Evolutionary conservation across 2,113 vertebrate genomes (phyloP), one percentile per base, ranked within the genome.

Genomic region (Paradisaea rubra): DNA sequence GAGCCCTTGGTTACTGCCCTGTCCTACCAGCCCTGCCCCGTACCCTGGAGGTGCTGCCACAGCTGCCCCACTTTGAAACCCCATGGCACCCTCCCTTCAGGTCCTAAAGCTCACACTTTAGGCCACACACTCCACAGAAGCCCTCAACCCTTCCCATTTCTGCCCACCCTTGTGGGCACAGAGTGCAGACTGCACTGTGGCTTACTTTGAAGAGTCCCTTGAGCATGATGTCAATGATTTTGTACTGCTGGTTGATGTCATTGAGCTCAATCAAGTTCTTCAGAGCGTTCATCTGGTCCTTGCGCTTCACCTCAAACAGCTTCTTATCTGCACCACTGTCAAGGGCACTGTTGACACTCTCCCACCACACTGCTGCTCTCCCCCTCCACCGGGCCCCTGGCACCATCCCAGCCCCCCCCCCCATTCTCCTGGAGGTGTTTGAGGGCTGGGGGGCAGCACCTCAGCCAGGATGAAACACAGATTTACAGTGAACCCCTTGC

Each of bases 201-300:
- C 94, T 91, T 83, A 99, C 99, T 98, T 99, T 99, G 93, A 99
- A 99, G 57, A 99, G 98, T 27, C 99, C 99, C 96, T 99, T 99
- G 86, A 99, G 98, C 99, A 99, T 99, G 98, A 99, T 99, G 94
- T 99, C 99, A 16, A 99, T 99, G 96, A 99, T 99, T 98, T 99
- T 99, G 97, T 99, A 99, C 95, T 99, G 99, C 96, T 99, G 99
- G 98, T 99, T 99, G 95, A 99, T 93, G 47, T 99, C 99, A 1
- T 99, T 99, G 81, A 99, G 98, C 97, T 99, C 99, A 0, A 99
- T 99, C 93, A 99, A 97, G 87, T 99, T 99, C 98, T 99, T 99
- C 65, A 99, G 97, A 0, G 99, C 99, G 1, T 98, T 98, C 88
- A 99, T 98, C 97, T 99, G 99, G 96, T 99, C 99, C 93, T 99